These are phyloP conservation scores for Oopsacas minuta DNA, from an alignment of 37 sponge, comb jelly and placozoan genomes.

Conservation along the genomic window DNA sequence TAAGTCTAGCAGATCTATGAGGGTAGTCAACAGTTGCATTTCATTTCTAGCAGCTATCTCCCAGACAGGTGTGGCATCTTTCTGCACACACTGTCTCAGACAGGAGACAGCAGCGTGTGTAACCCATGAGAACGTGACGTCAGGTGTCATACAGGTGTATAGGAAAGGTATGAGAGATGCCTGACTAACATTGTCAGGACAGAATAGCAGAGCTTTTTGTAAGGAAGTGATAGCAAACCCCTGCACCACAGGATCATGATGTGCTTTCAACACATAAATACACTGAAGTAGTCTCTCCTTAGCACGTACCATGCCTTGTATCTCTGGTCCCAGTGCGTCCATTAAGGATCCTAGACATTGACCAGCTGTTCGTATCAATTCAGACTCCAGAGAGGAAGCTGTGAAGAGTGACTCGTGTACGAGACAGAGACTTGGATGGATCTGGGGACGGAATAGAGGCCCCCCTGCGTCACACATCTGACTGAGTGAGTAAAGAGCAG, in stretches of 20 bases:
- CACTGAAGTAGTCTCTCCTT: slow-evolving; percentile 43
- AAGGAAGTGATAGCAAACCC: slow-evolving; percentile 66
- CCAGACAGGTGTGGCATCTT: slow-evolving; percentile 54
- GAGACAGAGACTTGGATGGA: slow-evolving; percentile 61
- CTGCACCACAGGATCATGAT: slow-evolving; percentile 75
- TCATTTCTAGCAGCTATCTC: not conserved
- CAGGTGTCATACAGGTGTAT: slow-evolving; percentile 26
- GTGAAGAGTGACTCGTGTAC: slow-evolving; percentile 56
- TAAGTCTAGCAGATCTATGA: slow-evolving; percentile 54
- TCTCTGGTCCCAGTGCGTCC: slow-evolving; percentile 91
- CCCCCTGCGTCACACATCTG: slow-evolving; percentile 89
- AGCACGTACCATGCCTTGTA: slow-evolving; percentile 45
- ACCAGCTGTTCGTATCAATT: slow-evolving; percentile 75
- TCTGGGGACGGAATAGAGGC: slow-evolving; percentile 84
- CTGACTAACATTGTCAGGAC: slow-evolving; percentile 56
- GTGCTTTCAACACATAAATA: slow-evolving; percentile 47
- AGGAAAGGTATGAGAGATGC: slow-evolving; percentile 22
- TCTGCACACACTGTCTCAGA: slow-evolving; percentile 74
- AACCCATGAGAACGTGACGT: slow-evolving; percentile 51
- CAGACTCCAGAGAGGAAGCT: slow-evolving; percentile 36
- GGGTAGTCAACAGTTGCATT: slow-evolving; percentile 34
- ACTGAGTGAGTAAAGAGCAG: slow-evolving; percentile 80
- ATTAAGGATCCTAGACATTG: slow-evolving; percentile 82
- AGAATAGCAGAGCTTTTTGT: slow-evolving; percentile 89
- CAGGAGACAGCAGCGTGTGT: slow-evolving; percentile 62